A percentile compares a stretch with the other conserved stretches of the same genome.
Conservation (phyloP, 64 coral and sea anemone species). For the Montipora capricornis region DNA sequence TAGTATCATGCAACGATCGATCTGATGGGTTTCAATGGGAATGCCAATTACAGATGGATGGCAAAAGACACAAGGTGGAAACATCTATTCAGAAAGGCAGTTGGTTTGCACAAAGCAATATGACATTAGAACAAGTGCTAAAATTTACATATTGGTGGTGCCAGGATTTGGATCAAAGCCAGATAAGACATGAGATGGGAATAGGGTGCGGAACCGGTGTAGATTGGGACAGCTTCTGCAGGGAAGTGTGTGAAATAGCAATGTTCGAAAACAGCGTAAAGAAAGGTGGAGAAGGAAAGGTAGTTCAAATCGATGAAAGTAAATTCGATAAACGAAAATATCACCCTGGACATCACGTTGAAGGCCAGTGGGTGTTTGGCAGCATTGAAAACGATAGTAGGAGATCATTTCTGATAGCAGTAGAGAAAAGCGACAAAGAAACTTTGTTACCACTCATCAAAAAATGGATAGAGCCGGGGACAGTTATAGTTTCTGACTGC, state of each 20-base stretch:
- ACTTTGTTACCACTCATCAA: constrained; percentile 50
- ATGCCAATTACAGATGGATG: background rate
- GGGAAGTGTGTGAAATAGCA: no score
- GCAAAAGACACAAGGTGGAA: constrained; percentile 37
- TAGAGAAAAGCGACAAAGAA: constrained; percentile 33
- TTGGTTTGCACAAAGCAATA: background rate
- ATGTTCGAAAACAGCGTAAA: no score
- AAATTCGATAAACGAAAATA: no score
- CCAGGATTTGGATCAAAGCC: constrained; percentile 3
- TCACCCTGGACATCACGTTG: background rate
- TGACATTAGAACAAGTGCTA: constrained; percentile 11
- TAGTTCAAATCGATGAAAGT: no score
- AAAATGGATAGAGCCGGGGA: background rate
- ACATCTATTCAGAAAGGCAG: background rate
- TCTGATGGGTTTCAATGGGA: no score
- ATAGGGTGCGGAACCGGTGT: constrained; percentile 10
- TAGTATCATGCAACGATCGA: constrained; percentile 29
- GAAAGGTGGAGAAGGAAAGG: no score
- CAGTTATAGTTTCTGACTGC: no score
- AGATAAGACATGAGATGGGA: constrained; percentile 47
- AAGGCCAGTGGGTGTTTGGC: constrained; percentile 52
- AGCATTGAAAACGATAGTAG: constrained; percentile 7
- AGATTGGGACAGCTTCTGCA: constrained; percentile 16
- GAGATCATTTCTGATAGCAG: constrained; percentile 36
- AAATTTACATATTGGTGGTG: background rate